Evolutionary conservation across 2,888 invertebrate genomes (phyloP), one percentile per base, ranked within the genome.

Genomic region (Apamea sordens): DNA sequence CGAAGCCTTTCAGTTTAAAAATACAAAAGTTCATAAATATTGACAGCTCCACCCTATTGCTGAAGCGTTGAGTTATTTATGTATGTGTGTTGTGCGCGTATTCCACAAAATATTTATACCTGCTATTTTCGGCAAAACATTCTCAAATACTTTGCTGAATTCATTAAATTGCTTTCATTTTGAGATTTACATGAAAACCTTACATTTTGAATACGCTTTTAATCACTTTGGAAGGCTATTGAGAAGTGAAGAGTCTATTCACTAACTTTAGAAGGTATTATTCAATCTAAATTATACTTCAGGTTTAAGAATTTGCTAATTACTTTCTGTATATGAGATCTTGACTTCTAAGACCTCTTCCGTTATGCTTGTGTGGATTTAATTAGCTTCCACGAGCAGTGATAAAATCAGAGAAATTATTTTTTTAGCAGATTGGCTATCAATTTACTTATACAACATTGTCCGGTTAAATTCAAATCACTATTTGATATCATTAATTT

Each of bases 11-110:
- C 36, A 13, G 50, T 70, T 81, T 71, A 82, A 85, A 85, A 82
- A 82, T 82, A 84, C 61, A 86, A 76, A 68, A 63, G 70, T 32
- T 76, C 68, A 84, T 84, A 76, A 86, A 85, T 79, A 79, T 82
- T 87, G 75, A 84, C 67, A 76, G 68, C 44, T 28, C 41, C 59
- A 82, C 79, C 75, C 79, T 63, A 76, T 72, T 68, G 47, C 76
- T 32, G 71, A 78, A 77, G 61, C 71, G 41, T 73, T n/a, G 24
- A 75, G 50, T 76, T 76, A 84, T 84, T 65, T 82, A 80, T 61
- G 41, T 7, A 73, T 53, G 32, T 53, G 69, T 28, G 28, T 36
- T 71, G 71, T 28, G 71, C 4, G 50, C 71, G 15, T 72, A 73
- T 61, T 81, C 70, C 59, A 72, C 59, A 64, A 71, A 73, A 67